Evolutionary conservation across 2,888 invertebrate species (phyloP).

Genomic region (Drosophila affinis): DNA sequence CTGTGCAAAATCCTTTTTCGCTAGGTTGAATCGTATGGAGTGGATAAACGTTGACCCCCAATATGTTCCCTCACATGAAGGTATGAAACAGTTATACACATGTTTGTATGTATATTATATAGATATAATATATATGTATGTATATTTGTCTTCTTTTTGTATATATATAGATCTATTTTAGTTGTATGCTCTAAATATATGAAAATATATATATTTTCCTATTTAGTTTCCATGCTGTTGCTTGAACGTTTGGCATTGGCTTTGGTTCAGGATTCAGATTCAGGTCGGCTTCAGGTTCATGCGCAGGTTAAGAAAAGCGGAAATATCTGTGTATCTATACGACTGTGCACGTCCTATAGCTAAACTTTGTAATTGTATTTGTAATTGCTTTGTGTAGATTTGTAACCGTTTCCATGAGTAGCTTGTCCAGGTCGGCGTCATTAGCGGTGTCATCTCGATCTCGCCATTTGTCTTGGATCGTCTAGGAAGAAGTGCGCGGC

Average conservation of each 20-base stretch:
- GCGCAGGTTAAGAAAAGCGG: conserved; percentile 23
- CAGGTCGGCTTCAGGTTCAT: conserved; percentile 7
- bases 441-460: background rate
- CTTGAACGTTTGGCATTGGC: conserved; percentile 14
- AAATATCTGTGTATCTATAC: background rate
- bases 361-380: background rate
- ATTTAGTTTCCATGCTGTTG: conserved; percentile 22
- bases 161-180: conserved; percentile 34
- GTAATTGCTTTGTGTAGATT: conserved; percentile 40
- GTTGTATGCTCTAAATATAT: conserved; percentile 42
- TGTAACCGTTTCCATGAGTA: conserved; percentile 34
- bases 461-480: background rate
- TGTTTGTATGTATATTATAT: conserved; percentile 26
- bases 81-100: background rate
- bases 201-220: conserved; percentile 44
- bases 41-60: too few species aligned
- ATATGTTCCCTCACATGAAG: too few species aligned
- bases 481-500: conserved; percentile 73
- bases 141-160: conserved; percentile 16
- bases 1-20: too few species aligned
- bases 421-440: conserved; percentile 31
- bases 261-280: conserved; percentile 10
- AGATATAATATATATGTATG: conserved; percentile 26
- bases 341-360: background rate
- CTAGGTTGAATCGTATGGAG: too few species aligned